Base-by-base conservation (phyloP, 2,113 vertebrate species). In the Nyctereutes procyonoides region DNA sequence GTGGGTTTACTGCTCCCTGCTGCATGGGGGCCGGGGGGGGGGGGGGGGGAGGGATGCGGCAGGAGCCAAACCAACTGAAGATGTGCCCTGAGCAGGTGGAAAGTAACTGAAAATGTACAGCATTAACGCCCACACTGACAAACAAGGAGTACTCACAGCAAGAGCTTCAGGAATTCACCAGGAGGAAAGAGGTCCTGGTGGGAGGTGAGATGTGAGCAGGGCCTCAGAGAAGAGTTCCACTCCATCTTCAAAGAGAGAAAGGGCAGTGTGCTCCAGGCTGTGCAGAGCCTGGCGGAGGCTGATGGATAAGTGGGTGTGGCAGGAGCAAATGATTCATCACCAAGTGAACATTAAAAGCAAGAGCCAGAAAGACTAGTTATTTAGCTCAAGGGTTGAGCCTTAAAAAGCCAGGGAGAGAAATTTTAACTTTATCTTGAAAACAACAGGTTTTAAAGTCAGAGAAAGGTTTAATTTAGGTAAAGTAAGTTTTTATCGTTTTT, bases 361-460 rank as follows among this genome's bases (percentile, higher is more conserved):
- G 28, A 30, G 30, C 65, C 55, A 10, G 53, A 77, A 80, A 79
- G 22, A 62, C 73, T 24, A 22, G 77, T 24, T 63, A 30, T 32
- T 83, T 53, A n/a, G 60, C 43, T 35, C 1, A 77, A 15, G 30
- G 10, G 10, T 14, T 14, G 35, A 12, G n/a, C 35, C 3, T 38
- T 69, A 71, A 87, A 51, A 65, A 53, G 67, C 74, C 32, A 88
- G 13, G 43, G n/a, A 16, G 35, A 69, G 79, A 17, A 79, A 65
- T 26, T 81, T 60, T 38, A 82, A 77, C 67, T 77, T 83, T 69
- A 56, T 80, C 56, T 81, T 43, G 84, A 90, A 93, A 83, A 67
- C 1, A 28, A 35, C 53, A 84, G 28, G 30, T 55, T 90, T 95
- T 60, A 43, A 89, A 76, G 74, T 35, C n/a, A 86, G 74, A 90